Conservation (phyloP, 37 sponge, comb jelly and placozoan species). For the Geodia barretti region DNA sequence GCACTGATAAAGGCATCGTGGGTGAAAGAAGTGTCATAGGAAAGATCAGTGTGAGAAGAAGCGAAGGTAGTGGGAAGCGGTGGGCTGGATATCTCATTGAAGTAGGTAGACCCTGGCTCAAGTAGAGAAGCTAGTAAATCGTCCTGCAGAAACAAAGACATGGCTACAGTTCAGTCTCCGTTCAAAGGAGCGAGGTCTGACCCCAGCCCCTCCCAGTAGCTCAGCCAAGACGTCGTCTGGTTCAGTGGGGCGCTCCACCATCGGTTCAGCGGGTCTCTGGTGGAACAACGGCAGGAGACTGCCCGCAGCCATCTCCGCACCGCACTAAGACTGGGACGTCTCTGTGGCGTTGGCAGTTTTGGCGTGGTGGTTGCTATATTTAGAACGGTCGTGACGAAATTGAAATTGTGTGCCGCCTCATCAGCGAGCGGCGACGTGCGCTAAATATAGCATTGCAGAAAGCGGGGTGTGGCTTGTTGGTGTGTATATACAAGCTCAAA, state of each 20-base stretch:
- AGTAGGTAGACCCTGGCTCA: background rate
- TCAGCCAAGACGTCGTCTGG: constrained; percentile 2
- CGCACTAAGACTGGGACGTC: too few relatives aligned
- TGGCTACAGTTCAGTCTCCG: background rate
- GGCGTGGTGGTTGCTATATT: background rate
- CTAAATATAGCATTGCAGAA: background rate
- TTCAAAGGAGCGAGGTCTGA: background rate
- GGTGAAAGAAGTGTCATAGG: constrained; percentile 37
- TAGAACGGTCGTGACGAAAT: background rate
- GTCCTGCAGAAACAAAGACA: background rate
- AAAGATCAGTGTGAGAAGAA: background rate
- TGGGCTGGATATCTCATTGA: background rate
- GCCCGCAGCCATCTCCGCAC: constrained; percentile 7
- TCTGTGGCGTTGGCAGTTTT: background rate
- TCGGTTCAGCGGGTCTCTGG: background rate
- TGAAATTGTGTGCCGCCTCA: too few relatives aligned
- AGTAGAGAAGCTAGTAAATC: constrained; percentile 30
- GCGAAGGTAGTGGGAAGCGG: background rate
- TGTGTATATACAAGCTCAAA: too few relatives aligned
- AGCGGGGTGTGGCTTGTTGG: background rate
- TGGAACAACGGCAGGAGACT: constrained; percentile 13
- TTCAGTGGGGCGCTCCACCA: background rate
- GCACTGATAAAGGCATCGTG: constrained; percentile 38
- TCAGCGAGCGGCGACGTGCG: too few relatives aligned
- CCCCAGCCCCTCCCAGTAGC: constrained; percentile 8